Evolutionary conservation across 2,113 vertebrate genomes (phyloP).

Genomic region (Tor tambroides): DNA sequence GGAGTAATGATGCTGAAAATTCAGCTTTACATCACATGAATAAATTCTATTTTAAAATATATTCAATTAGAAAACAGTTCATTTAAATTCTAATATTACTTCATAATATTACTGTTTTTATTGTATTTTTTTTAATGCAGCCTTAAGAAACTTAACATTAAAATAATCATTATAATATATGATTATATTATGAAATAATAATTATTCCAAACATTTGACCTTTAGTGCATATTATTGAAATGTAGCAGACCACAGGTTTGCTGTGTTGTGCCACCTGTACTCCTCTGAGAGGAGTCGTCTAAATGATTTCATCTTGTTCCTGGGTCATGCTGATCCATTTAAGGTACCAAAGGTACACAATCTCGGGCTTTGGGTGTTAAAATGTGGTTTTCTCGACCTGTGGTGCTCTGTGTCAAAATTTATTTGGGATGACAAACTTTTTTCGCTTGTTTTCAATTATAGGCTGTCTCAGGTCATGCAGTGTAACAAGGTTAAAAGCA

Average conservation of each 20-base stretch:
- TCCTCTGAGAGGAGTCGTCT: constrained; percentile 68
- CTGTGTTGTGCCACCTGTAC: constrained; percentile 75
- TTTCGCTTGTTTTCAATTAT: constrained; percentile 33
- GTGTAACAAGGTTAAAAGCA: constrained; percentile 30
- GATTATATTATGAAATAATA: no score
- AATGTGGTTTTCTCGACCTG: not conserved
- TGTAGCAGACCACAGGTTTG: constrained; percentile 73
- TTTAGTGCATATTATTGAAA: constrained; percentile 70
- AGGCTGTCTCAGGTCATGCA: constrained; percentile 1
- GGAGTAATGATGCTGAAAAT: not conserved
- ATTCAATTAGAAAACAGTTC: not conserved
- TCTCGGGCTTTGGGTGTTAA: not conserved
- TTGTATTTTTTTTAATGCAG: not conserved
- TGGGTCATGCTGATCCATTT: constrained; percentile 48
- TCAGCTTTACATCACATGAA: not conserved
- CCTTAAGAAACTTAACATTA: not conserved
- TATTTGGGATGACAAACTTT: constrained; percentile 17
- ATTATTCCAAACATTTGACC: not conserved
- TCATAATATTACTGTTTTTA: not conserved
- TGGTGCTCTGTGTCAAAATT: not conserved
- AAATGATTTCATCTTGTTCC: constrained; percentile 72
- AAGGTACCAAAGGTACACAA: not conserved
- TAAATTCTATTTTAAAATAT: not conserved
- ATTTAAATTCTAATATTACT: not conserved
- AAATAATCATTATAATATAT: no score